Base-by-base conservation (phyloP, 2,113 vertebrate genomes). In the Urocolius indicus region DNA sequence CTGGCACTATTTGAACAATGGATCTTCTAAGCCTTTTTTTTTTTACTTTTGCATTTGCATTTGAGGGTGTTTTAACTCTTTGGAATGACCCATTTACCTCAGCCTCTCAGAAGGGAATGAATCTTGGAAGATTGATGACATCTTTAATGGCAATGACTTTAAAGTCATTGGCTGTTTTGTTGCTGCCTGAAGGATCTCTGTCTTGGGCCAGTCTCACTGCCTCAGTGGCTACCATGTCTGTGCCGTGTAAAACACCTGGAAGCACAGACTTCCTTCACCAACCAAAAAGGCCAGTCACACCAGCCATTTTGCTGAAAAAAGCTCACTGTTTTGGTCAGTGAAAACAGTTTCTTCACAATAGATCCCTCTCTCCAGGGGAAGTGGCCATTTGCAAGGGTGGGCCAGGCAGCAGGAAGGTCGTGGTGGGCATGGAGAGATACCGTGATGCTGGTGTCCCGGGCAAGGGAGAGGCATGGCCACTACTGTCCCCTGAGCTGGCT, bases 381-480 rank as follows among this genome's bases (percentile, higher is more conserved):
- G 17, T 5, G 27, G 65, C 22, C 17, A 3, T 32, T 65, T 27
- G 26, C 13, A 29, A 45, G 67, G 27, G 65, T 11, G 0, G 0
- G 8, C 16, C 52, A 30, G 15, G 62, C 63, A 83, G 76, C 45
- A 13, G 0, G 3, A 49, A 57, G 54, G 49, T 5, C 0, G 1
- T 49, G 52, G 21, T 51, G 27, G 52, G 24, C 49, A 27, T 1
- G 0, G 45, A 16, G 48, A 59, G 26, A 41, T 63, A 45, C 48
- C 74, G 34, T 5, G 0, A 0, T 3, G 27, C 29, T 52, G 30
- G 36, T 0, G 0, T 54, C 54, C 38, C 6, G 0, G 2, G 46
- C 49, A 54, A 48, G 30, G 23, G 15, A 74, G 27, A 23, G 46
- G 3, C 6, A 10, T 30, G 69, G 24, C 78, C 34, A 34, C 49